A percentile compares a stretch with the other conserved stretches of the same genome.
Conservation (phyloP, 2,888 invertebrate genomes). For the Abscondita cerata region DNA sequence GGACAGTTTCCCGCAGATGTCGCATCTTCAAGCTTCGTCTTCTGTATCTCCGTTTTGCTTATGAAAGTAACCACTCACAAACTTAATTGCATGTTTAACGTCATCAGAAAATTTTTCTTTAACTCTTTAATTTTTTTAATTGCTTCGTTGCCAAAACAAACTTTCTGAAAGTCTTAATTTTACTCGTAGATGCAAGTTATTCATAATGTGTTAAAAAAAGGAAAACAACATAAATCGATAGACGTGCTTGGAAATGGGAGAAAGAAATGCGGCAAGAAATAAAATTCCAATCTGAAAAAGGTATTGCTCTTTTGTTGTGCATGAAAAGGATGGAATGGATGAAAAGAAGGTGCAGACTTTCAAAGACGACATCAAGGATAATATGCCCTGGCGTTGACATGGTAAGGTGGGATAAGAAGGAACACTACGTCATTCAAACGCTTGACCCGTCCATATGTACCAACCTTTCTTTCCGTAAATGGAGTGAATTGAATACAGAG, state of each 20-base stretch:
- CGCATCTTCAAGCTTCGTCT: constrained; percentile 19
- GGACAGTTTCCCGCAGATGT: constrained; percentile 32
- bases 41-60: constrained; percentile 21
- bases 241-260: constrained; percentile 13
- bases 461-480: constrained; percentile 25
- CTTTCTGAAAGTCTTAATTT: neutral
- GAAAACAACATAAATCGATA: constrained; percentile 16
- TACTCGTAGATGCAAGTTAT: neutral
- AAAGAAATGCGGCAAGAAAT: constrained; percentile 27
- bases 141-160: neutral
- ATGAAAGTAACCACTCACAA: constrained; percentile 29
- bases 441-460: constrained; percentile 33
- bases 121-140: constrained; percentile 23
- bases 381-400: constrained; percentile 35
- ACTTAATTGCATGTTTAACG: constrained; percentile 33
- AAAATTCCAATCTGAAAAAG: constrained; percentile 36
- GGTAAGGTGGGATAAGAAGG: constrained; percentile 36
- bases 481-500: constrained; percentile 25
- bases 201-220: constrained; percentile 4
- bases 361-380: constrained; percentile 36
- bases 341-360: constrained; percentile 31
- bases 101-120: constrained; percentile 24
- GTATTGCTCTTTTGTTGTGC: constrained; percentile 39
- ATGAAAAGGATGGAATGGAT: constrained; percentile 33
- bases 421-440: constrained; percentile 35